Evolutionary conservation across 1,140 invertebrate species (phyloP).

Genomic region (Lethrus apterus): DNA sequence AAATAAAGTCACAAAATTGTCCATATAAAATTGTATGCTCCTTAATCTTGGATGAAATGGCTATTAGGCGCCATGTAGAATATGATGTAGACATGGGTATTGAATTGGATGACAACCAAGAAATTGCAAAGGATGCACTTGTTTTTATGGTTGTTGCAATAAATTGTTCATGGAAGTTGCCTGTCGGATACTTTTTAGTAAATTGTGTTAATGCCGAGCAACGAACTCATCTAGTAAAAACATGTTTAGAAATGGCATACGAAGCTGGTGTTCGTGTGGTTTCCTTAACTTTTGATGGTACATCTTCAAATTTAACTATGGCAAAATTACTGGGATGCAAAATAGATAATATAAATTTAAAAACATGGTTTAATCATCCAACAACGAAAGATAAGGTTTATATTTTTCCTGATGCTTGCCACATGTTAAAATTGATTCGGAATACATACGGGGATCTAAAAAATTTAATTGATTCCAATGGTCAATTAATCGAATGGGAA

Average conservation of each 20-base stretch:
- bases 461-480: constrained; percentile 12
- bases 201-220: constrained; percentile 22
- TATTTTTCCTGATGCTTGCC: constrained; percentile 25
- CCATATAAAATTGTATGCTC: neutral
- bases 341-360: constrained; percentile 12
- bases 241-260: constrained; percentile 21
- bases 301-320: constrained; percentile 29
- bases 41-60: constrained; percentile 26
- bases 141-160: constrained; percentile 34
- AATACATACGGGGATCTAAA: constrained; percentile 22
- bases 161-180: constrained; percentile 36
- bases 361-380: constrained; percentile 25
- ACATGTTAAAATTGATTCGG: constrained; percentile 28
- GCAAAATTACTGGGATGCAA: constrained; percentile 22
- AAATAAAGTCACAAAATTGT: constrained; percentile 20
- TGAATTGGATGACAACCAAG: constrained; percentile 22
- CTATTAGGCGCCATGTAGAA: constrained; percentile 26
- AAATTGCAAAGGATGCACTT: constrained; percentile 33
- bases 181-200: constrained; percentile 36
- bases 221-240: constrained; percentile 26
- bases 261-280: constrained; percentile 20
- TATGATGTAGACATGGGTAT: constrained; percentile 21
- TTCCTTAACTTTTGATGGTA: constrained; percentile 36
- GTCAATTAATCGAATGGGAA: constrained; percentile 17
- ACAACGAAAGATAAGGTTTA: constrained; percentile 20